Evolutionary conservation across 53 echinoderm and acorn worm genomes (phyloP).

Genomic region (Patiria pectinifera): DNA sequence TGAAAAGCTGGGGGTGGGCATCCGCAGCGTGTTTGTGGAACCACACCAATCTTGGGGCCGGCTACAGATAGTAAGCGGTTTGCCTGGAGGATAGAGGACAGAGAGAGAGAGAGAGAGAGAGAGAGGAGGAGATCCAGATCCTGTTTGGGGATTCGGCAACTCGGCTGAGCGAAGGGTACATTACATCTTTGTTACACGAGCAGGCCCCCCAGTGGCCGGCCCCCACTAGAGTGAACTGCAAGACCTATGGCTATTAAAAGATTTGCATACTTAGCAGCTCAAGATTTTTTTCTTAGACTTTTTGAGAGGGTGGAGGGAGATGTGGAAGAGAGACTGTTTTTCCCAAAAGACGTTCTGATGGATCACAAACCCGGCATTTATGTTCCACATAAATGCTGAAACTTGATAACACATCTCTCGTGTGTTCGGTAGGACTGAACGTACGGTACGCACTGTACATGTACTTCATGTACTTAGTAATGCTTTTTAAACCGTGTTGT

Average conservation of each 20-base stretch:
- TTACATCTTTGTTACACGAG: slow-evolving; percentile 23
- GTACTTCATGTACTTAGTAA: background rate
- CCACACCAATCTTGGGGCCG: background rate
- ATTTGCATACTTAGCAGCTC: background rate
- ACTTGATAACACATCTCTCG: background rate
- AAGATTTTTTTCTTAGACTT: background rate
- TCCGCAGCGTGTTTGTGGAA: slow-evolving; percentile 47
- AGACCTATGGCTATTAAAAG: background rate
- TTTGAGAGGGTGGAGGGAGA: background rate
- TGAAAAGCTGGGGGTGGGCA: background rate
- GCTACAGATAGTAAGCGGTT: background rate
- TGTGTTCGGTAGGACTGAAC: background rate
- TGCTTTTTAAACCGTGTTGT: background rate
- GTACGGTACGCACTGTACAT: background rate
- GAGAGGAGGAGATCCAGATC: background rate
- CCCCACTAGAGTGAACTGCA: background rate
- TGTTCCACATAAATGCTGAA: background rate
- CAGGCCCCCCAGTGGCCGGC: background rate
- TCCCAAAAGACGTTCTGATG: background rate
- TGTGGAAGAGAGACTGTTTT: background rate
- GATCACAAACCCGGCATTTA: background rate
- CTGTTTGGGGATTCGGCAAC: background rate
- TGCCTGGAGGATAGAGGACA: background rate
- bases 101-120: background rate
- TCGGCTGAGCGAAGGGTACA: background rate